Base-by-base conservation (phyloP, 2,113 vertebrate species). In the Orientallactaga bullata region DNA sequence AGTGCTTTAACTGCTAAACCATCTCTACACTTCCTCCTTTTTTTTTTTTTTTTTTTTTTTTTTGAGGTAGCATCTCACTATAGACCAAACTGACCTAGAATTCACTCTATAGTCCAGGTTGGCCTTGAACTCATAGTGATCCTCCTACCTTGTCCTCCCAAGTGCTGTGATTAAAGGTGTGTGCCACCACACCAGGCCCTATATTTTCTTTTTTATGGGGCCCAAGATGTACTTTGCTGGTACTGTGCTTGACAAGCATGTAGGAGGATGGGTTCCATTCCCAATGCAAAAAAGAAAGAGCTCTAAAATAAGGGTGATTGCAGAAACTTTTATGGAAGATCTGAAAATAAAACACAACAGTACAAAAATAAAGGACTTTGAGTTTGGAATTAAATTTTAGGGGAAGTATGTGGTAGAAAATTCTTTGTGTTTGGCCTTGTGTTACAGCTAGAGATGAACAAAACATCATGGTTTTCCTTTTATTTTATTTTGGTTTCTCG, bases 361-460 rank as follows among this genome's bases (percentile, higher is more conserved):
- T 79, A 21, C 39, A 80, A 88, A 79, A 84, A 81, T n/a, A 71
- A 7, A 86, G 66, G 17, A 88, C n/a, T 69, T 95, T 95, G 8
- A 9, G 51, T 60, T 72, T 95, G 30, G 63, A 86, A n/a, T 84
- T 51, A 63, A 89, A 84, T 91, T 78, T 93, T 79, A 94, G 20
- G 47, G 37, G 39, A 28, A 69, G 28, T 1, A 65, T 78, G 23
- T 89, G 28, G 20, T 92, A 85, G 88, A 51, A 68, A 61, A 13
- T 61, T 86, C 39, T 58, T 90, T n/a, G n/a, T n/a, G n/a, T 78
- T 72, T 91, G 78, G 39, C 42, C 42, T 80, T 76, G 39, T 26
- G 84, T 26, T 85, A 21, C 16, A 68, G 28, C 39, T 95, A 80
- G 68, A 95, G 63, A 93, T 85, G 78, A 85, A 51, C 66, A 92